Conservation (phyloP, 2,888 invertebrate genomes). For the Eupithecia dodoneata region DNA sequence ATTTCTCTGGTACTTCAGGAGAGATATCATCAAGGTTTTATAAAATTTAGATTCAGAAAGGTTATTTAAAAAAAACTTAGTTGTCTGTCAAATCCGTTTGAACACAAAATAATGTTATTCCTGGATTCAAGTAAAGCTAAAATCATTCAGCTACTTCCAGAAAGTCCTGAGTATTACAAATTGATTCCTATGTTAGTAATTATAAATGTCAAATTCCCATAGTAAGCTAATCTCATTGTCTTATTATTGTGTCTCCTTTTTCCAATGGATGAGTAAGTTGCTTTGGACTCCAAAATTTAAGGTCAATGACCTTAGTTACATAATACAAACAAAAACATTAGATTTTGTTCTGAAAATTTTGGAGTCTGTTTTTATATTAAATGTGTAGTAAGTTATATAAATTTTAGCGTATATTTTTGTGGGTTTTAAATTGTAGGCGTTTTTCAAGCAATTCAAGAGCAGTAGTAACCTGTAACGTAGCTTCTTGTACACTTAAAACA, state of each 20-base stretch:
- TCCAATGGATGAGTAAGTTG: constrained; percentile 36
- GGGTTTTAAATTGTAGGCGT: constrained; percentile 11
- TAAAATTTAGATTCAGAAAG: not conserved
- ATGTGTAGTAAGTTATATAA: constrained; percentile 9
- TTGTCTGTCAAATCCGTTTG: constrained; percentile 9
- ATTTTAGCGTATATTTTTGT: constrained; percentile 11
- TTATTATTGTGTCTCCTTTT: constrained; percentile 22
- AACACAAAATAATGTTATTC: constrained; percentile 18
- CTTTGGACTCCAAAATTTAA: constrained; percentile 33
- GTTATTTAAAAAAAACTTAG: too few relatives aligned
- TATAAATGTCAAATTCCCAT: constrained; percentile 31
- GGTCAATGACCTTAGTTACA: not conserved
- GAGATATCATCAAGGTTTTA: not conserved
- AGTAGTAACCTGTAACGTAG: too few relatives aligned
- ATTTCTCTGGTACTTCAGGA: not conserved
- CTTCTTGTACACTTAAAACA: too few relatives aligned
- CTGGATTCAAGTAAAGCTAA: constrained; percentile 37
- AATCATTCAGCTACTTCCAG: constrained; percentile 34
- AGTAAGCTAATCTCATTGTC: constrained; percentile 34
- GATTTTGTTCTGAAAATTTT: constrained; percentile 21
- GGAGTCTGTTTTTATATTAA: constrained; percentile 22
- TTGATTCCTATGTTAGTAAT: constrained; percentile 32
- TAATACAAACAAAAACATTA: not conserved
- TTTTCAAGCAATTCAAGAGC: not conserved
- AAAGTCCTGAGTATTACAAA: constrained; percentile 31